Conservation (phyloP, 2,888 invertebrate genomes). For the Rhodophaea formosa region DNA sequence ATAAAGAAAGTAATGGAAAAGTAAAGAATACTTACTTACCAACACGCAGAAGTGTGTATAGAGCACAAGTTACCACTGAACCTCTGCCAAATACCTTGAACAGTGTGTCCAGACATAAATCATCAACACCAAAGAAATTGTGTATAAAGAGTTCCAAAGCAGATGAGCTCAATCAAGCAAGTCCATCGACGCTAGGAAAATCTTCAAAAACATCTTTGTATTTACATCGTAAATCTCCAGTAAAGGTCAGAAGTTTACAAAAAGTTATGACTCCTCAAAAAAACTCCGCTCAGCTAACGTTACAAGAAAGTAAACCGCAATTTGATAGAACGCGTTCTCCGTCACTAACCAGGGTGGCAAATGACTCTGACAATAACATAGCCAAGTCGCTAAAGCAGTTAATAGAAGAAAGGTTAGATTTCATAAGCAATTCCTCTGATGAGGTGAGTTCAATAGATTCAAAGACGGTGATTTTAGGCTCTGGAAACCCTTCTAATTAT, state of each 20-base stretch:
- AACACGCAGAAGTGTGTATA: conserved; percentile 45
- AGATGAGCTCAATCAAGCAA: conserved; percentile 29
- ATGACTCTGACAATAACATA: conserved; percentile 25
- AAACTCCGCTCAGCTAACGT: neutral
- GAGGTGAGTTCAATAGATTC: conserved; percentile 30
- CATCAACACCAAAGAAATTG: conserved; percentile 39
- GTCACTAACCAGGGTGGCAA: neutral
- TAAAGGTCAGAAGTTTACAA: neutral
- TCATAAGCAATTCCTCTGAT: conserved; percentile 34
- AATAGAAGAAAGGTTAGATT: conserved; percentile 51
- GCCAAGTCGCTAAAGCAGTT: conserved; percentile 40
- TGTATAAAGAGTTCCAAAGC: conserved; percentile 36
- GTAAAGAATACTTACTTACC: conserved; percentile 38
- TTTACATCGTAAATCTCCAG: neutral
- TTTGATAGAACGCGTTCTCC: neutral
- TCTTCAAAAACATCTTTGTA: conserved; percentile 21
- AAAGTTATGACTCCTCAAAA: neutral
- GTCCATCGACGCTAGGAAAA: conserved; percentile 35
- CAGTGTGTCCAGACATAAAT: conserved; percentile 38
- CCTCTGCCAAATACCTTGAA: conserved; percentile 31
- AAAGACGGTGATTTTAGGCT: conserved; percentile 38
- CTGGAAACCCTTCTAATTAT: conserved; percentile 29
- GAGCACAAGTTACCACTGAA: conserved; percentile 46
- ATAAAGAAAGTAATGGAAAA: conserved; percentile 33
- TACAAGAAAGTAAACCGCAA: neutral